Conservation (phyloP, 2,888 invertebrate genomes). For the Leistus spinibarbis region DNA sequence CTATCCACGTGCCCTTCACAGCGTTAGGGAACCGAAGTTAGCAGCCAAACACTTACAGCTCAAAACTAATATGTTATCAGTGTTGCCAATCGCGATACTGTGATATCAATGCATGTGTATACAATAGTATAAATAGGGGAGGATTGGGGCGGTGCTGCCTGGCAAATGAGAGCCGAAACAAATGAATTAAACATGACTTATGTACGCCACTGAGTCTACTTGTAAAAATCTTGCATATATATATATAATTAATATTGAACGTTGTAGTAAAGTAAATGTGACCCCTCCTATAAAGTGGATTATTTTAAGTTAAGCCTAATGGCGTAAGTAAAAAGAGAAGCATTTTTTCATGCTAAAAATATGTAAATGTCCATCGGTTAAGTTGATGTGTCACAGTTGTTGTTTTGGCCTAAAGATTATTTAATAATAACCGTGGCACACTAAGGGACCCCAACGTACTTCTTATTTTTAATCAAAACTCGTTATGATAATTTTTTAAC, state of each 20-base stretch:
- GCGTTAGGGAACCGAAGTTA: neutral
- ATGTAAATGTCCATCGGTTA: slow-evolving; percentile 23
- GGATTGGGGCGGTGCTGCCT: neutral
- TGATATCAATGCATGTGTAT: neutral
- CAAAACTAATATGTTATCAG: neutral
- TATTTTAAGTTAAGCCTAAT: neutral
- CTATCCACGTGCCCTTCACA: neutral
- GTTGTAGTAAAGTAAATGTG: too few species aligned
- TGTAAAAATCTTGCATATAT: neutral
- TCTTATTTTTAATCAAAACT: neutral
- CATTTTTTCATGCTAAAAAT: slow-evolving; percentile 38
- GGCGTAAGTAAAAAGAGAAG: slow-evolving; percentile 3
- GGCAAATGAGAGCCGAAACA: slow-evolving; percentile 11
- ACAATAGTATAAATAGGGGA: neutral
- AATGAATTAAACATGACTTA: slow-evolving; percentile 35
- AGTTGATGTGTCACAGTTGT: neutral
- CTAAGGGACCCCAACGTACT: neutral
- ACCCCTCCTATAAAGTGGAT: too few species aligned
- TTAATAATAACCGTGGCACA: neutral
- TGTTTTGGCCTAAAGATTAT: neutral
- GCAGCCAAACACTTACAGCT: neutral
- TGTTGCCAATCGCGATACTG: neutral
- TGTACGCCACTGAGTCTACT: neutral
- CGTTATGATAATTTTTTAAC: neutral
- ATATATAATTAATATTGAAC: too few species aligned